Conservation (phyloP, 2,888 invertebrate genomes). For the Slavum lentiscoides region DNA sequence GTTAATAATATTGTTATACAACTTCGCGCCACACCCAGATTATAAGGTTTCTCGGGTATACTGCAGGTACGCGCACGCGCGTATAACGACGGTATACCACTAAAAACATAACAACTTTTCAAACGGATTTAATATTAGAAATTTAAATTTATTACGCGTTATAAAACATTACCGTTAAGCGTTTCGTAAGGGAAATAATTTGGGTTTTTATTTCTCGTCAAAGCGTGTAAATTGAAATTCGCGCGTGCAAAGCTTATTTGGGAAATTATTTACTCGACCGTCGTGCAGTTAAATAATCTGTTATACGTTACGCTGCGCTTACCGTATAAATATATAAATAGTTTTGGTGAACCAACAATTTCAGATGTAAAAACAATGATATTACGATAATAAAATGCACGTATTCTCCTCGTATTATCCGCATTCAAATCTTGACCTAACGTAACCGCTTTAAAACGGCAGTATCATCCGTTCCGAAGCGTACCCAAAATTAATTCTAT, state of each 20-base stretch:
- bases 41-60: background rate
- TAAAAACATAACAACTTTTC: background rate
- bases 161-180: background rate
- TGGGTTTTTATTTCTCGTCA: background rate
- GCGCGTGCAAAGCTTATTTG: too few relatives aligned
- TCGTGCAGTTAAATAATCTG: background rate
- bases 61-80: too few relatives aligned
- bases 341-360: background rate
- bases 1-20: conserved; percentile 19
- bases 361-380: background rate
- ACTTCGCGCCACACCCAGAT: conserved; percentile 19
- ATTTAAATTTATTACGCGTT: background rate
- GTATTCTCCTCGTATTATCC: background rate
- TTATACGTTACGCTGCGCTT: background rate
- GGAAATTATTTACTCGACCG: too few relatives aligned
- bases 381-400: background rate
- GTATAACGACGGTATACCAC: background rate
- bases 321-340: too few relatives aligned
- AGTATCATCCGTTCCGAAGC: too few relatives aligned
- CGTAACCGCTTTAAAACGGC: background rate
- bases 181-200: background rate
- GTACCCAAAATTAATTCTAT: background rate
- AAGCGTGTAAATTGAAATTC: too few relatives aligned
- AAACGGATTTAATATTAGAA: background rate
- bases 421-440: background rate